phyloP scores from a whole-genome alignment of 2,797 vertebrate species.

The Rachycentron canadum region DNA sequence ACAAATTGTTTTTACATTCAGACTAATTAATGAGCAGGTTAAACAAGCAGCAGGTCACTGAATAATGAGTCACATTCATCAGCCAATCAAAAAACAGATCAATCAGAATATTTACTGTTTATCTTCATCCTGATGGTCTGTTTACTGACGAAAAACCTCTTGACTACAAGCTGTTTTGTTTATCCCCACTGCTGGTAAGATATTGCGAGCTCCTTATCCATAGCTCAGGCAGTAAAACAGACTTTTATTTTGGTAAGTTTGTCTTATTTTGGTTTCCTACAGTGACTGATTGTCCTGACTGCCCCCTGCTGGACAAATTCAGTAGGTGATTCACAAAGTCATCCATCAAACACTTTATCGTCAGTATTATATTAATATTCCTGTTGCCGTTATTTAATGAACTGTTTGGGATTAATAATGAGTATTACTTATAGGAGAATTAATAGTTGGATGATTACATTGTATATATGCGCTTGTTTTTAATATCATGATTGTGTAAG shows the following conservation, averaged over 20 bases:
- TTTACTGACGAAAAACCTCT: background rate
- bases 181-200: background rate
- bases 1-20: background rate
- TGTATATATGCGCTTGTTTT: background rate
- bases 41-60: background rate
- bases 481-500: background rate
- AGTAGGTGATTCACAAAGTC: background rate
- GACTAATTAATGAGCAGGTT: background rate
- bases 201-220: background rate
- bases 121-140: background rate
- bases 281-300: background rate
- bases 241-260: constrained; percentile 1
- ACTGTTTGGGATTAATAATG: background rate
- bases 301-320: background rate
- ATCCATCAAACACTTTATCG: background rate
- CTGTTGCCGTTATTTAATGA: background rate
- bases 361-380: background rate
- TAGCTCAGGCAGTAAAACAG: background rate
- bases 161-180: background rate
- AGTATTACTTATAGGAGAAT: background rate
- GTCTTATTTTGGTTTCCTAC: constrained; percentile 3
- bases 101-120: background rate
- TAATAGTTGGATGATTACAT: background rate
- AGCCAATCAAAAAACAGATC: background rate
- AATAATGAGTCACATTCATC: background rate